These are phyloP conservation scores for Sebastolobus alascanus DNA, from an alignment of 2,797 vertebrate genomes.

Conservation along the genomic window DNA sequence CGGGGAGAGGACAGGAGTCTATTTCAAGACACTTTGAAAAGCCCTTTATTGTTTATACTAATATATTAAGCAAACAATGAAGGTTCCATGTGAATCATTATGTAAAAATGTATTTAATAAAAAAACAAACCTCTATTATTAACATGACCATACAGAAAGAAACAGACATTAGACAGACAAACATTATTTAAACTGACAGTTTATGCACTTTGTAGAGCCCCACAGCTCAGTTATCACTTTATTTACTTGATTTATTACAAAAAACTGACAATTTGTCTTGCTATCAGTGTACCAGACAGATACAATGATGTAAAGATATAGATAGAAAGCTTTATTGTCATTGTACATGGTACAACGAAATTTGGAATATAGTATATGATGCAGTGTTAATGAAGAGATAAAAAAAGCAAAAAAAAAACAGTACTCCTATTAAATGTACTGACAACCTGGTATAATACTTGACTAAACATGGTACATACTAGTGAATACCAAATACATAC, in stretches of 20 bases:
- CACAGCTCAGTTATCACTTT: not conserved
- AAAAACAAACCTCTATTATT: no score
- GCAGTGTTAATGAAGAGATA: no score
- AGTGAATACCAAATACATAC: not conserved
- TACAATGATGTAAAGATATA: not conserved
- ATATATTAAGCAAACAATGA: not conserved
- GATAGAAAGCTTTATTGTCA: no score
- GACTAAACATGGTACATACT: not conserved
- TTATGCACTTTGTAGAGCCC: not conserved
- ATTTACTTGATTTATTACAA: not conserved
- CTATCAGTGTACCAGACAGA: not conserved
- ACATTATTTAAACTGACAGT: not conserved
- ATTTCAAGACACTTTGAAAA: not conserved
- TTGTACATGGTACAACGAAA: no score
- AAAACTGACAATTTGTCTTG: not conserved
- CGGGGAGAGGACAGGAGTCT: no score
- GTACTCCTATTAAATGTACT: not conserved
- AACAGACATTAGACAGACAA: not conserved
- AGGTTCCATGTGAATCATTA: not conserved
- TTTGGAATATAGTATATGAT: no score
- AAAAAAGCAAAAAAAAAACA: not conserved
- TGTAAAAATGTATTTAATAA: not conserved
- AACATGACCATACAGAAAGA: not conserved
- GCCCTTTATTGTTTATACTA: not conserved
- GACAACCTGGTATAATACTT: no score